Evolutionary conservation across 2,797 vertebrate species (phyloP).

Genomic region (Agapornis canus): DNA sequence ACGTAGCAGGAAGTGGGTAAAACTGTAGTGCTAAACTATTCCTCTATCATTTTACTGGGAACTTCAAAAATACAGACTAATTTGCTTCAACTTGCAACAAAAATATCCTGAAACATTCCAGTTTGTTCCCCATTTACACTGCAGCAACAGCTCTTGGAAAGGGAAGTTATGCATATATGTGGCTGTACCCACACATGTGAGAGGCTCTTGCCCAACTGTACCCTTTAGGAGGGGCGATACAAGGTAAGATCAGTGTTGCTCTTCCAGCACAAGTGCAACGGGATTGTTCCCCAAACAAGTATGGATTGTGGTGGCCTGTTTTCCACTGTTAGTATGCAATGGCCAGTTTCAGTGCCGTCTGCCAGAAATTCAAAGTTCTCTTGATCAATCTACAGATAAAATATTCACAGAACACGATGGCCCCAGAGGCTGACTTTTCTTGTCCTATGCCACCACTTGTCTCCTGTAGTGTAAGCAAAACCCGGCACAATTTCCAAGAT

Average conservation of each 20-base stretch:
- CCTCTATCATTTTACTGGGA: constrained; percentile 58
- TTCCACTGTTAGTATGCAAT: background rate
- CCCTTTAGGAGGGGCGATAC: background rate
- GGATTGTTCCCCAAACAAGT: background rate
- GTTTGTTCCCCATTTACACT: constrained; percentile 71
- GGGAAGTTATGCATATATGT: background rate
- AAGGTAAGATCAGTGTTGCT: background rate
- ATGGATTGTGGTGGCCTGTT: background rate
- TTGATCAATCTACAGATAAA: constrained; percentile 62
- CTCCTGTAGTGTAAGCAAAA: constrained; percentile 56
- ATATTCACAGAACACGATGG: constrained; percentile 50
- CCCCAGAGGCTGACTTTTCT: constrained; percentile 51
- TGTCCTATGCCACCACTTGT: constrained; percentile 46
- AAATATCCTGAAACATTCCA: constrained; percentile 73
- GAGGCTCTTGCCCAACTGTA: constrained; percentile 33
- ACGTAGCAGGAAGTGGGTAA: constrained; percentile 64
- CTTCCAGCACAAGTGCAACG: background rate
- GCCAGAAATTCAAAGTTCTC: constrained; percentile 61
- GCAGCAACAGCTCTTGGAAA: constrained; percentile 42
- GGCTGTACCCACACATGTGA: background rate
- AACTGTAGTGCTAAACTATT: constrained; percentile 72
- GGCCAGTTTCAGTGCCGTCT: constrained; percentile 41
- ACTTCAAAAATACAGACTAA: constrained; percentile 63
- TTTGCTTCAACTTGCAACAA: constrained; percentile 56
- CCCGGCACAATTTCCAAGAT: constrained; percentile 30